Conservation (phyloP, 2,888 invertebrate genomes). For the Atrina japonica region DNA sequence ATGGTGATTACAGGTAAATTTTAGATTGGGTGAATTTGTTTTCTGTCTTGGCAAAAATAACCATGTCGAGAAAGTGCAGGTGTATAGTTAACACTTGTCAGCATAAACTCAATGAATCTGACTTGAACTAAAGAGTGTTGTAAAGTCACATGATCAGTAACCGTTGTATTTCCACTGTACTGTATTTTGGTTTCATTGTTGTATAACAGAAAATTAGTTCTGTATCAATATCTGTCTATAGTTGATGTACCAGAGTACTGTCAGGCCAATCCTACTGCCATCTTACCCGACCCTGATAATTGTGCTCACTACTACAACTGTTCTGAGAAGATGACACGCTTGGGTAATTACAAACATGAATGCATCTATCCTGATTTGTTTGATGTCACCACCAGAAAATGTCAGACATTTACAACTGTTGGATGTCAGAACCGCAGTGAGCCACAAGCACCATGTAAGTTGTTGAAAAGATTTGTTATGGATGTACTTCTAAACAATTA, state of each 20-base stretch:
- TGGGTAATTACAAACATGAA: slow-evolving; percentile 41
- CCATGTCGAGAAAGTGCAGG: too few relatives aligned
- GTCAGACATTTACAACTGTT: slow-evolving; percentile 47
- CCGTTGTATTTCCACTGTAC: too few relatives aligned
- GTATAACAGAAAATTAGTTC: too few relatives aligned
- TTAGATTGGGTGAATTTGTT: too few relatives aligned
- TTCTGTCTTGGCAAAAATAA: too few relatives aligned
- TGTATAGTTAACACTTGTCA: too few relatives aligned
- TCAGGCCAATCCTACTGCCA: slow-evolving; percentile 43
- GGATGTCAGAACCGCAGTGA: slow-evolving; percentile 51
- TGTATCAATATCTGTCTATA: slow-evolving; percentile 26
- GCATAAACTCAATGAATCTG: too few relatives aligned
- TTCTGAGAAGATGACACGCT: slow-evolving; percentile 7
- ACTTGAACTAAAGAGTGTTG: too few relatives aligned
- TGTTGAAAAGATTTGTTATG: not conserved
- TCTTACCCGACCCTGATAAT: slow-evolving; percentile 50
- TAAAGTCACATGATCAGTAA: too few relatives aligned
- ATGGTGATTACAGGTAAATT: not conserved
- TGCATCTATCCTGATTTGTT: slow-evolving; percentile 54
- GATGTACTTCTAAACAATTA: not conserved
- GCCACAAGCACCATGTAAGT: slow-evolving; percentile 59
- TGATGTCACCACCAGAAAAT: slow-evolving; percentile 48
- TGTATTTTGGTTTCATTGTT: too few relatives aligned
- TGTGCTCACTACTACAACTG: slow-evolving; percentile 58
- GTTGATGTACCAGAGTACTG: slow-evolving; percentile 46